Evolutionary conservation across 2,797 vertebrate genomes (phyloP).

Genomic region (Botia almorhae): DNA sequence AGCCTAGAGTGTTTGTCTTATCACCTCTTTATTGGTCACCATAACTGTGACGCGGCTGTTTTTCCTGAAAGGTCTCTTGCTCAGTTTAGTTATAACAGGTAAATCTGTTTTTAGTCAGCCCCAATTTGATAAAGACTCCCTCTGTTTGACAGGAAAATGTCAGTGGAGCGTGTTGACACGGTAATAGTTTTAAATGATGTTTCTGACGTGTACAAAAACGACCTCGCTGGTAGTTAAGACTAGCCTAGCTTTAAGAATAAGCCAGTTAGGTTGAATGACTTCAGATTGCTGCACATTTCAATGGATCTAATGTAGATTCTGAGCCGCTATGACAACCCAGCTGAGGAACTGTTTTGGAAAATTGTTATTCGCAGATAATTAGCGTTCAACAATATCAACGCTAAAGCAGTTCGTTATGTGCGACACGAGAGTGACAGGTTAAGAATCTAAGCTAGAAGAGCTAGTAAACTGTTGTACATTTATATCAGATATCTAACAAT

Average conservation of each 20-base stretch:
- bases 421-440: neutral
- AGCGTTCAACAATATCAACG: neutral
- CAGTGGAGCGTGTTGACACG: constrained; percentile 3
- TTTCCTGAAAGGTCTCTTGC: constrained; percentile 11
- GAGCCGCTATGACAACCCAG: constrained; percentile 31
- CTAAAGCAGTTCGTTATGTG: neutral
- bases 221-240: neutral
- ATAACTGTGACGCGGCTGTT: neutral
- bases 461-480: neutral
- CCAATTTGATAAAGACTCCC: constrained; percentile 15
- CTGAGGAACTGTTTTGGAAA: constrained; percentile 12
- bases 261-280: neutral
- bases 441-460: neutral
- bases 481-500: neutral
- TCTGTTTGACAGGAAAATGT: constrained; percentile 16
- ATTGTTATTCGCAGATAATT: constrained; percentile 15
- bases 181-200: constrained; percentile 6
- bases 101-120: constrained; percentile 6
- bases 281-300: constrained; percentile 9
- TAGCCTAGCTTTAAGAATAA: neutral
- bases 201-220: constrained; percentile 17
- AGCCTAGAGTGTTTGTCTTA: constrained; percentile 26
- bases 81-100: constrained; percentile 15
- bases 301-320: constrained; percentile 11
- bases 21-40: constrained; percentile 11